Percentiles rank a stretch among this genome's conserved stretches.
These are phyloP conservation scores for Sclerodermus sp. DNA, from an alignment of 2,888 invertebrate genomes.

Conservation along the genomic window DNA sequence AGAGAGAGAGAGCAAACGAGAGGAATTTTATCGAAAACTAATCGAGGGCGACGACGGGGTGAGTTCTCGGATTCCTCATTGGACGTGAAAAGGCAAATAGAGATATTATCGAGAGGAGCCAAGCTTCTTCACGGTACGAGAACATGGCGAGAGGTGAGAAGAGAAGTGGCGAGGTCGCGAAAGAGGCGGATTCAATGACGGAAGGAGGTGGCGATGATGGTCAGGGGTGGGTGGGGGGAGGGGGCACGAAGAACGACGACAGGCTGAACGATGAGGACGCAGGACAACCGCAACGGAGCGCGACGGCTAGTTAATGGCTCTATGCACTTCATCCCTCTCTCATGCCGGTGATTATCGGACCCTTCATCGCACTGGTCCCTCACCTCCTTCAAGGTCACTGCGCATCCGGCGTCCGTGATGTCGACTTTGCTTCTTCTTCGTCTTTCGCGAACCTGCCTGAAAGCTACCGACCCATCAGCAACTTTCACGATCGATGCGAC, in stretches of 20 bases:
- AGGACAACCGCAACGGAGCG: slow-evolving; percentile 44
- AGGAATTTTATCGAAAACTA: too few species aligned
- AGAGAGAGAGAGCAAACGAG: too few species aligned
- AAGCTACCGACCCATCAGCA: neutral
- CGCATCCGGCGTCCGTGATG: neutral
- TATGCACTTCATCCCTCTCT: slow-evolving; percentile 40
- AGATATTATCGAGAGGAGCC: neutral
- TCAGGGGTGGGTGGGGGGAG: too few species aligned
- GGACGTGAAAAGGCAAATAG: neutral
- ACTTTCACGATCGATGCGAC: slow-evolving; percentile 17
- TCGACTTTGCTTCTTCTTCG: neutral
- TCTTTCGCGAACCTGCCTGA: neutral
- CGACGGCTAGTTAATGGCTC: slow-evolving; percentile 49
- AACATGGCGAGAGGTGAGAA: too few species aligned
- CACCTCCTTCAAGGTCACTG: slow-evolving; percentile 10
- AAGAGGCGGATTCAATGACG: slow-evolving; percentile 3
- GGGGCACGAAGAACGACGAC: too few species aligned
- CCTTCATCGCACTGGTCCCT: slow-evolving; percentile 12
- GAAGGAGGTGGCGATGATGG: neutral
- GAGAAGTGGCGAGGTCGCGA: neutral
- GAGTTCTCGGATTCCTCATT: slow-evolving; percentile 7
- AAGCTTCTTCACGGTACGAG: too few species aligned
- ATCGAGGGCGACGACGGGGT: slow-evolving; percentile 10
- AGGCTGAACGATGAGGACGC: too few species aligned
- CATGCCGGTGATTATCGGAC: slow-evolving; percentile 32